phyloP scores from a whole-genome alignment of 2,888 invertebrate genomes.

The Drosophila recens region DNA sequence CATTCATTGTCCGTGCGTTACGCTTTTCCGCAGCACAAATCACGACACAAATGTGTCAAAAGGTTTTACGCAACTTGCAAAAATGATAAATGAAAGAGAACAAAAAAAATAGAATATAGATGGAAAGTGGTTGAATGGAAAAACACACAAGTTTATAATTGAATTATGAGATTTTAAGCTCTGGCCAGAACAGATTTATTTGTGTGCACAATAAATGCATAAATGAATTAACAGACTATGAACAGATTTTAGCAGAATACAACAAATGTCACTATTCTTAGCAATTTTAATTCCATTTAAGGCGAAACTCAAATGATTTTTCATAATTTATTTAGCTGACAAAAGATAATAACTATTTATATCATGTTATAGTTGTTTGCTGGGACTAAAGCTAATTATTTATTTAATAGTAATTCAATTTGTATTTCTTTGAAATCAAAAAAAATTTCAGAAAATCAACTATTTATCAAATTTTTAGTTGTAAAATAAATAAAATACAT shows the following conservation, averaged over 20 bases:
- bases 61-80: slow-evolving; percentile 23
- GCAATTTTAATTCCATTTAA: slow-evolving; percentile 2
- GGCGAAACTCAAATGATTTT: background rate
- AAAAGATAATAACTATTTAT: background rate
- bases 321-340: background rate
- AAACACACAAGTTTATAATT: slow-evolving; percentile 47
- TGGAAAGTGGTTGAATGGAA: slow-evolving; percentile 2
- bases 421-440: background rate
- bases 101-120: background rate
- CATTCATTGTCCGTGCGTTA: slow-evolving; percentile 39
- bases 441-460: background rate
- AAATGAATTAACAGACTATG: slow-evolving; percentile 44
- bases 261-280: slow-evolving; percentile 3
- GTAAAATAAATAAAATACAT: background rate
- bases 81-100: slow-evolving; percentile 10
- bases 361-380: too few species aligned
- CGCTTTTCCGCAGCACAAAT: slow-evolving; percentile 43
- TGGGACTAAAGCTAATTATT: too few species aligned
- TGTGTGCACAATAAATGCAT: slow-evolving; percentile 23
- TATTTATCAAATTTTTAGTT: too few species aligned
- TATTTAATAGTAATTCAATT: too few species aligned
- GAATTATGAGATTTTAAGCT: slow-evolving; percentile 48
- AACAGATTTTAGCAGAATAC: slow-evolving; percentile 33
- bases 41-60: slow-evolving; percentile 46
- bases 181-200: slow-evolving; percentile 33